A percentile compares a stretch with the other conserved stretches of the same genome.
Conservation (phyloP, 2,797 vertebrate species). For the Pangasius djambal region DNA sequence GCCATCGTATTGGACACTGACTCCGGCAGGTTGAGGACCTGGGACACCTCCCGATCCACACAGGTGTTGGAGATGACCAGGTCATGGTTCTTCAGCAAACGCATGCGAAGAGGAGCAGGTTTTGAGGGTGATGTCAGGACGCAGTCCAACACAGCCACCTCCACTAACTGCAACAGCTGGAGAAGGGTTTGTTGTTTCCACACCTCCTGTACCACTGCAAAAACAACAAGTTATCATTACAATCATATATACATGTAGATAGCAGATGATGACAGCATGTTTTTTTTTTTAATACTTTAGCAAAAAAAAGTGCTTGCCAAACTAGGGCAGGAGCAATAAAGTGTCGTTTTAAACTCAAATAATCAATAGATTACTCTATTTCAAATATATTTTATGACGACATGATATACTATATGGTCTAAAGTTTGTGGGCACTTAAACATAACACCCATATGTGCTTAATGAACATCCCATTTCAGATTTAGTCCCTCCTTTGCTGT, state of each 20-base stretch:
- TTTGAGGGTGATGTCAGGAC: slow-evolving; percentile 77
- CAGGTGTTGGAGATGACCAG: slow-evolving; percentile 85
- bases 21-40: slow-evolving; percentile 77
- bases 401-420: too few relatives aligned
- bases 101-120: slow-evolving; percentile 60
- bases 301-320: not conserved
- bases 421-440: too few relatives aligned
- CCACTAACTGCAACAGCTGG: slow-evolving; percentile 82
- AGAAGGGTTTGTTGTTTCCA: slow-evolving; percentile 87
- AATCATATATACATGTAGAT: too few relatives aligned
- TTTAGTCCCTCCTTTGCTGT: too few relatives aligned
- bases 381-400: too few relatives aligned
- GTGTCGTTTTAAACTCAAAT: too few relatives aligned
- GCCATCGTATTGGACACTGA: slow-evolving; percentile 65
- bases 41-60: slow-evolving; percentile 80
- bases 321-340: too few relatives aligned
- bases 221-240: not conserved
- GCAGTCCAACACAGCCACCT: slow-evolving; percentile 82
- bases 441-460: too few relatives aligned
- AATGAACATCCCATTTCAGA: too few relatives aligned
- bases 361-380: too few relatives aligned
- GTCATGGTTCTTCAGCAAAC: slow-evolving; percentile 69
- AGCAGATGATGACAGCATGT: not conserved
- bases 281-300: not conserved
- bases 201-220: slow-evolving; percentile 78